Evolutionary conservation across 2,888 invertebrate species (phyloP).

Genomic region (Sicus ferrugineus): DNA sequence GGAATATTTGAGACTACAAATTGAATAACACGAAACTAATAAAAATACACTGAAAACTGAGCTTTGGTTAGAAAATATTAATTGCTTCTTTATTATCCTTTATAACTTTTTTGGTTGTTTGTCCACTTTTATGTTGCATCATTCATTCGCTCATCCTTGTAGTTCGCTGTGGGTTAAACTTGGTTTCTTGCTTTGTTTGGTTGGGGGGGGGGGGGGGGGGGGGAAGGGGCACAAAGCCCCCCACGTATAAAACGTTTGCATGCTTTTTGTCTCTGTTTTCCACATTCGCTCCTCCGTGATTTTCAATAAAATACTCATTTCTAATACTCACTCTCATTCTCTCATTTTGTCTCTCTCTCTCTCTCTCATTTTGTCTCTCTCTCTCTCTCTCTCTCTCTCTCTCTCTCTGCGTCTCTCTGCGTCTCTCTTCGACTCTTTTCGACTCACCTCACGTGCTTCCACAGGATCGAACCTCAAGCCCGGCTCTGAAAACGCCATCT

Average conservation of each 20-base stretch:
- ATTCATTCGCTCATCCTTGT: conserved; percentile 24
- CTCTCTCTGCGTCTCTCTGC: conserved; percentile 23
- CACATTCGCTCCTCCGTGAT: not conserved
- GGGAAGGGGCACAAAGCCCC: too few relatives aligned
- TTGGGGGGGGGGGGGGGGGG: not conserved
- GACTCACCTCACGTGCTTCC: conserved; percentile 21
- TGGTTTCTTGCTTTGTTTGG: conserved; percentile 20
- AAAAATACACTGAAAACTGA: conserved; percentile 17
- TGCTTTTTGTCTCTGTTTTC: conserved; percentile 7
- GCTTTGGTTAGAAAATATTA: conserved; percentile 6
- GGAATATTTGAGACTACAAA: not conserved
- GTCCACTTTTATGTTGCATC: conserved; percentile 32
- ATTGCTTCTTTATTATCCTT: conserved; percentile 9
- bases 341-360: conserved; percentile 5
- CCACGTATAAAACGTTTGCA: too few relatives aligned
- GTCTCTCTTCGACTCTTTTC: conserved; percentile 10
- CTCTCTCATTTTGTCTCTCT: conserved; percentile 26
- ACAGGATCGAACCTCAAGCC: conserved; percentile 63
- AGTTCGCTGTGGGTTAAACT: not conserved
- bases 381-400: conserved; percentile 31
- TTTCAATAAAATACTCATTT: not conserved
- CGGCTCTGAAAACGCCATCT: conserved; percentile 59
- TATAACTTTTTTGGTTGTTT: not conserved
- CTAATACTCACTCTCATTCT: conserved; percentile 2
- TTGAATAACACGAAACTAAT: not conserved